Percentiles rank a stretch among this genome's conserved stretches.
Conservation (phyloP, 2,113 vertebrate species). For the Benitochromis conjunctus region DNA sequence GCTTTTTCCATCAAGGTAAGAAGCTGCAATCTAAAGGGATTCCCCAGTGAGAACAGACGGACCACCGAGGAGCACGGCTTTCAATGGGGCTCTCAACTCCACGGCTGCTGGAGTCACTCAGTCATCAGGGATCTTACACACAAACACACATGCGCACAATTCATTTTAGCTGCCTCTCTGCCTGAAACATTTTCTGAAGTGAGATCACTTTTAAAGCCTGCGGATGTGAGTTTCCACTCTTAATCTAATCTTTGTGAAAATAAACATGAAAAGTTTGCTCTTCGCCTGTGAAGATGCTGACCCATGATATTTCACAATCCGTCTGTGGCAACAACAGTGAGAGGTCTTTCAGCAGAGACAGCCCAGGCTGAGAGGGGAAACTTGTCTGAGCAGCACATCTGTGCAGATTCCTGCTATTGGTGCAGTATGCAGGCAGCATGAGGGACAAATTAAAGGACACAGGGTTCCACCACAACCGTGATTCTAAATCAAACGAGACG, state of each 20-base stretch:
- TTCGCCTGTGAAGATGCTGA: constrained; percentile 12
- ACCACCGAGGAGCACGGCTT: constrained; percentile 68
- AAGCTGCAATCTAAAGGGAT: constrained; percentile 56
- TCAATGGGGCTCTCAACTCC: constrained; percentile 59
- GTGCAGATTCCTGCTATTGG: constrained; percentile 34
- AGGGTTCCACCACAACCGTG: background rate
- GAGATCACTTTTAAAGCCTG: constrained; percentile 27
- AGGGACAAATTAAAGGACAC: constrained; percentile 35
- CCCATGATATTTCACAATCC: background rate
- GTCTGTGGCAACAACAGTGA: background rate
- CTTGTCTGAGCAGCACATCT: background rate
- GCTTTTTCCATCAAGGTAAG: constrained; percentile 54
- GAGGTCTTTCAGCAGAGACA: constrained; percentile 3
- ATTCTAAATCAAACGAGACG: background rate
- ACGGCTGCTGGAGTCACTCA: constrained; percentile 70
- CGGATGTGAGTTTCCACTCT: constrained; percentile 39
- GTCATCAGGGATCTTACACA: constrained; percentile 41
- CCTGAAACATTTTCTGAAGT: constrained; percentile 46
- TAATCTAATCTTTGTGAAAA: constrained; percentile 62
- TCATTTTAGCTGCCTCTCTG: background rate
- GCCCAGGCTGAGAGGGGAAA: constrained; percentile 15
- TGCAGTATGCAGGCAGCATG: background rate
- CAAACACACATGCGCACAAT: background rate
- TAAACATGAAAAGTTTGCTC: constrained; percentile 51
- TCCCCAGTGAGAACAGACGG: constrained; percentile 67